Base-by-base conservation (phyloP, 2,888 invertebrate species). In the Aleiodes leptofemur region DNA sequence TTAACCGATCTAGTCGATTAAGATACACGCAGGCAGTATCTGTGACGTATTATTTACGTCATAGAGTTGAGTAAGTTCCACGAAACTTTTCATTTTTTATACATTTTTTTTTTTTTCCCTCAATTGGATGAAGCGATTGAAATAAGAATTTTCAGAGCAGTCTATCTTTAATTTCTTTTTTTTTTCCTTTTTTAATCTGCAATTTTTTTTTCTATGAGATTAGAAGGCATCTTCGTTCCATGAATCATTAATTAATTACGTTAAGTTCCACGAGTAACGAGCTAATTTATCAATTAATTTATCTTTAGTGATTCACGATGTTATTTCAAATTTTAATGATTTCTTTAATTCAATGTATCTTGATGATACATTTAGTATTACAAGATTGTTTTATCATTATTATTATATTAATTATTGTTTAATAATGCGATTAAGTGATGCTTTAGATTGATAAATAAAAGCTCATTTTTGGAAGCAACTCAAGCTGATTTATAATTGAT, bases 1-100 rank as follows among this genome's bases (percentile, higher is more conserved):
- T 79, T 70, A 76, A 77, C 76, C 75, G 74, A 78, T 79, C 79
- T 79, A 79, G 79, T 80, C 79, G 76, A 69, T 76, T 61, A 73
- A 66, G 57, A 64, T 69, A 64, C 64, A 43, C 34, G 16, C 48
- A 64, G 43, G 48, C 64, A 43, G 14, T 43, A 61, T 16, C 48
- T 64, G 48, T 16, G 64, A 14, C 23, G 43, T 31, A 59, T 43
- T 43, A 43, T 43, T 43, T 14, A 34, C 34, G 14, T 34, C 34
- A 59, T 13, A 23, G 48, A 64, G 23, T 43, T 16, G 23, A 9
- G 64, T 64, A 64, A 43, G 50, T 74, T 73, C 51, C 66, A 43
- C 34, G 16, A 53, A 43, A 59, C 68, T 56, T n/a, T 64, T 66
- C 23, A 23, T 66, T 68, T 69, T 53, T 73, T 72, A 64, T 16